Conservation (phyloP, 1,140 invertebrate genomes). For the Dendroctonus ponderosae region DNA sequence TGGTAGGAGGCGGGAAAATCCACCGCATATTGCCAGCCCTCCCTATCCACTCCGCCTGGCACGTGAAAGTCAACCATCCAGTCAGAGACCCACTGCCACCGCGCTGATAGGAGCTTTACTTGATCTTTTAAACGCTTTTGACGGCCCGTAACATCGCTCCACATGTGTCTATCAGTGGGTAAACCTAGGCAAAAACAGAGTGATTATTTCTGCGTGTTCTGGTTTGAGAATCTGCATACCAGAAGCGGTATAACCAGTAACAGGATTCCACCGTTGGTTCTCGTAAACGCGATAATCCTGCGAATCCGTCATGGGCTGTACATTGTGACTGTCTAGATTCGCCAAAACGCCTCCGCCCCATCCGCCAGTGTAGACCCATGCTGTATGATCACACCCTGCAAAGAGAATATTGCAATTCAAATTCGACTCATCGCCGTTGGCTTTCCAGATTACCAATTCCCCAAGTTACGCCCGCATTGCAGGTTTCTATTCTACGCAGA, state of each 20-base stretch:
- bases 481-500: constrained; percentile 74
- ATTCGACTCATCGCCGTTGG: too few relatives aligned
- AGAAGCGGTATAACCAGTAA: constrained; percentile 81
- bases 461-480: constrained; percentile 78
- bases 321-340: constrained; percentile 62
- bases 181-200: constrained; percentile 52
- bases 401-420: too few relatives aligned
- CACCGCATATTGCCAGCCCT: constrained; percentile 93
- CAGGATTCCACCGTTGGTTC: constrained; percentile 91
- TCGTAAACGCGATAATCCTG: constrained; percentile 87
- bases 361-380: constrained; percentile 82
- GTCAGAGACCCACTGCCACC: constrained; percentile 90
- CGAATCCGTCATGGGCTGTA: constrained; percentile 77
- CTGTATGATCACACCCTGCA: constrained; percentile 67
- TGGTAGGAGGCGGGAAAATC: constrained; percentile 88
- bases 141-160: constrained; percentile 82
- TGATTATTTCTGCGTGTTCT: not conserved
- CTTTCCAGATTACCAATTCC: constrained; percentile 61
- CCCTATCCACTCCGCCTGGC: constrained; percentile 82
- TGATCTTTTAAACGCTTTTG: constrained; percentile 80
- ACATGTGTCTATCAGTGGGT: constrained; percentile 85
- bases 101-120: constrained; percentile 77
- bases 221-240: constrained; percentile 41
- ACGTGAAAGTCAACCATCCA: constrained; percentile 88
- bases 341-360: constrained; percentile 75